phyloP scores from a whole-genome alignment of 2,797 vertebrate species.

The Ctenopoma multispine region DNA sequence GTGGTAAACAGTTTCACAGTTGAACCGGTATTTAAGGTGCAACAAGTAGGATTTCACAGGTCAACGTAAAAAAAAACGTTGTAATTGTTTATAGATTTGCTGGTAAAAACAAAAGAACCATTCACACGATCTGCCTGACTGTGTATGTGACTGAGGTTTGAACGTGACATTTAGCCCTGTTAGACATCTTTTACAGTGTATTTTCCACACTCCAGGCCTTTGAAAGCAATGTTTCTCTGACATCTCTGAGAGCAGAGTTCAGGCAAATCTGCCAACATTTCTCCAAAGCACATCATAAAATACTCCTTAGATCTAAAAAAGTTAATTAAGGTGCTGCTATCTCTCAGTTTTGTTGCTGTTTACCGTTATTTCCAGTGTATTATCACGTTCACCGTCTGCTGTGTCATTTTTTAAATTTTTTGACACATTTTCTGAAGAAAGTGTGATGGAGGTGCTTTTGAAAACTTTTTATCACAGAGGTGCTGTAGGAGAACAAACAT shows the following conservation, averaged over 20 bases:
- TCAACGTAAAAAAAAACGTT: neutral
- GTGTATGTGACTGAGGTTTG: neutral
- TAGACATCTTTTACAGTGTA: conserved; percentile 24
- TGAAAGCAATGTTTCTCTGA: conserved; percentile 38
- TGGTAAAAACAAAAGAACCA: neutral
- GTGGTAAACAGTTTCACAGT: neutral
- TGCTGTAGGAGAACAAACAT: conserved; percentile 1
- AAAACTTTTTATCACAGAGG: conserved; percentile 54
- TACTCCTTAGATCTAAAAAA: conserved; percentile 13
- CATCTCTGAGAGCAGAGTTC: conserved; percentile 51
- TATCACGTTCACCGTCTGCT: conserved; percentile 21
- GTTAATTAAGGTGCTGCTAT: conserved; percentile 28
- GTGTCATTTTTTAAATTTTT: conserved; percentile 27
- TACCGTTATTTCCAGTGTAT: conserved; percentile 41
- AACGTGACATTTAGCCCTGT: neutral
- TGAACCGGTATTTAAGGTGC: neutral
- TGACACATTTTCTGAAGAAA: conserved; percentile 32
- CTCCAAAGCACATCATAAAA: conserved; percentile 47
- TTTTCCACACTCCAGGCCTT: neutral
- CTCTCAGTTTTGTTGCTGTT: conserved; percentile 51
- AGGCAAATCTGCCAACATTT: conserved; percentile 46
- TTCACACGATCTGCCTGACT: neutral
- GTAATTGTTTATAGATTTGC: neutral
- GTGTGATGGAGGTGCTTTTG: conserved; percentile 23
- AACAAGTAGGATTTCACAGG: neutral